phyloP scores from a whole-genome alignment of 2,888 invertebrate species.

The Scaptomyza reducta region DNA sequence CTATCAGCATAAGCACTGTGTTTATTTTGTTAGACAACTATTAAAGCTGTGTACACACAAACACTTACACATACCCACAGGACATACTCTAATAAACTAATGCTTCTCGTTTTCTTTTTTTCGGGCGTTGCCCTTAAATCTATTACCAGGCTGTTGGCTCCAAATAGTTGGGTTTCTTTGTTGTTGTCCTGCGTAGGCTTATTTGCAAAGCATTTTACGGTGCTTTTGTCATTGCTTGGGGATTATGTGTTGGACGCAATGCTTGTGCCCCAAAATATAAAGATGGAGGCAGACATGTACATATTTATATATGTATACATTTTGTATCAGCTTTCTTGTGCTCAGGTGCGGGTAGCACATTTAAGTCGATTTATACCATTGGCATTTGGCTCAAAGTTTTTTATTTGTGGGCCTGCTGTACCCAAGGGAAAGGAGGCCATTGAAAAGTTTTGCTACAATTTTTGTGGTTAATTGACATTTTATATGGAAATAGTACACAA shows the following conservation, averaged over 20 bases:
- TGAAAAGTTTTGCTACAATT: conserved; percentile 4
- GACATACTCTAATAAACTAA: conserved; percentile 71
- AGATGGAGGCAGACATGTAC: conserved; percentile 4
- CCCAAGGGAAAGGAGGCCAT: background rate
- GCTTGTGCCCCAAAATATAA: conserved; percentile 9
- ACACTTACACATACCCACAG: background rate
- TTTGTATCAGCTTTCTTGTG: background rate
- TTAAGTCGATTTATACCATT: conserved; percentile 24
- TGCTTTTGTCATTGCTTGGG: conserved; percentile 40
- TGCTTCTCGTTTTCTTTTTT: conserved; percentile 49
- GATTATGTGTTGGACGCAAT: conserved; percentile 35
- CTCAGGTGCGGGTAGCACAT: conserved; percentile 37
- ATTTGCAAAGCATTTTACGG: conserved; percentile 68
- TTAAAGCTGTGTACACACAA: conserved; percentile 60
- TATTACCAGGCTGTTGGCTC: conserved; percentile 61
- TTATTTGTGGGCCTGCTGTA: background rate
- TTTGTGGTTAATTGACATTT: conserved; percentile 23
- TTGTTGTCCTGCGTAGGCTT: conserved; percentile 46
- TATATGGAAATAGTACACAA: conserved; percentile 15
- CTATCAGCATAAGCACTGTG: conserved; percentile 55
- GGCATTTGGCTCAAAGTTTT: conserved; percentile 10
- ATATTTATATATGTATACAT: background rate
- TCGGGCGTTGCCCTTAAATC: conserved; percentile 62
- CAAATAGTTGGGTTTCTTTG: conserved; percentile 40
- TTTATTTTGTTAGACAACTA: conserved; percentile 54